Evolutionary conservation across 30 jellyfish, hydroid and myxozoan species (phyloP), one percentile per base, ranked within the genome.

Genomic region (Aurelia sp.): DNA sequence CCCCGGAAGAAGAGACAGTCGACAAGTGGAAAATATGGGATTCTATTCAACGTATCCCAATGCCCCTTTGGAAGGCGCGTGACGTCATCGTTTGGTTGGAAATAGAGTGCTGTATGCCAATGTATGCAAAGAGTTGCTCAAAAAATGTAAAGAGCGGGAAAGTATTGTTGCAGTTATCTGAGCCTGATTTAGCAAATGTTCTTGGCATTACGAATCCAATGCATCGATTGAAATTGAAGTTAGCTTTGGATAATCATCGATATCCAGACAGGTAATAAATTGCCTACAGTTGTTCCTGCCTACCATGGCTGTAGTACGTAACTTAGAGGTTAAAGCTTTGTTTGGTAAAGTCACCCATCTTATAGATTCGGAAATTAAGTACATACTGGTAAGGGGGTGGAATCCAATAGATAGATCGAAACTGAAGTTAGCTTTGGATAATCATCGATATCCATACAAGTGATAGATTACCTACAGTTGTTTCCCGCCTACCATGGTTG

Each of bases 1-100:
- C 92, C 66, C 92, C 92, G 20, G 85, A 82, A 31, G 92, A 40
- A 58, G 91, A 81, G 22, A 33, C 44, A 10, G 48, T 53, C 35
- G 92, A 80, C 84, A 89, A 89, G 64, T 89, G 97, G 97, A 71
- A 81, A 9, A 73, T 79, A 11, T 89, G 97, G 97, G 97, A 89
- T 53, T 62, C 90, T 13, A 73, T 89, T 19, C 97, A 89, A 75
- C 85, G 88, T 52, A 91, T 70, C n/a, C 97, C 97, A 15, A 81
- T 89, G 92, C 86, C 88, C 52, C 82, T 76, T n/a, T 89, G 97
- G 97, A 89, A 79, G 67, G 92, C 97, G 27, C 91, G 91, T 62
- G 97, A 89, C 62, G 92, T 89, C 20, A 55, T 80, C 44, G 92
- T 80, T 22, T 89, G 97, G 97, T 86, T 89, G 33, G 92, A 89